Base-by-base conservation (phyloP, 92 coral and sea anemone genomes). In the Pocillopora grandis region DNA sequence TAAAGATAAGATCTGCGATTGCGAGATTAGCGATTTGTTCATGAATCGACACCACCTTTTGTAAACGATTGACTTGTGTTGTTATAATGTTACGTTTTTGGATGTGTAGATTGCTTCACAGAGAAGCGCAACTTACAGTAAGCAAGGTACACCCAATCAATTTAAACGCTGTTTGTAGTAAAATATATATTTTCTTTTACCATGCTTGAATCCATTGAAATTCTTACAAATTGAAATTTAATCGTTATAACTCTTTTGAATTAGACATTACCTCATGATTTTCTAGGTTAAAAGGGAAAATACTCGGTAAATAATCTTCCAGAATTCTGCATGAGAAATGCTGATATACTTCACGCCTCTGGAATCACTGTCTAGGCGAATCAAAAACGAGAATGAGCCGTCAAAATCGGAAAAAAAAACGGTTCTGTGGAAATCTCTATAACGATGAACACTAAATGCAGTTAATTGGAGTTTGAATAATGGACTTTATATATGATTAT, bases 1-100 rank as follows among this genome's bases (percentile, higher is more conserved):
- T 13, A 18, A 11, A 42, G 86, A 83, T 83, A 83, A 83, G 80
- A 83, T 83, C 86, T 74, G 19, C 80, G 63, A 64, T 73, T 83
- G 52, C 66, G 57, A 71, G 63, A 15, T 80, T 58, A 68, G 55
- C 42, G 65, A 35, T 55, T 69, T 58, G 48, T 33, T 58, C 72
- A 49, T 80, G 12, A 68, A 80, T 31, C 76, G 76, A 57, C 66
- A 80, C 58, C 76, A 35, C 58, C 66, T 66, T 80, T 80, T 80
- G 84, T 57, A 2, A 57, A 66, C 57, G 21, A 9, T 58, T 55
- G 72, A 66, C 64, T 59, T 80, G 63, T 69, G 77, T 69, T 70
- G 76, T 70, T 59, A 61, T 81, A 58, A 60, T 36, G 76, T 37
- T 59, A 65, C 70, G 59, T 81, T 81, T n/a, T 70, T 42, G 18